Conservation (phyloP, 2,113 vertebrate species). For the Eidolon helvum region DNA sequence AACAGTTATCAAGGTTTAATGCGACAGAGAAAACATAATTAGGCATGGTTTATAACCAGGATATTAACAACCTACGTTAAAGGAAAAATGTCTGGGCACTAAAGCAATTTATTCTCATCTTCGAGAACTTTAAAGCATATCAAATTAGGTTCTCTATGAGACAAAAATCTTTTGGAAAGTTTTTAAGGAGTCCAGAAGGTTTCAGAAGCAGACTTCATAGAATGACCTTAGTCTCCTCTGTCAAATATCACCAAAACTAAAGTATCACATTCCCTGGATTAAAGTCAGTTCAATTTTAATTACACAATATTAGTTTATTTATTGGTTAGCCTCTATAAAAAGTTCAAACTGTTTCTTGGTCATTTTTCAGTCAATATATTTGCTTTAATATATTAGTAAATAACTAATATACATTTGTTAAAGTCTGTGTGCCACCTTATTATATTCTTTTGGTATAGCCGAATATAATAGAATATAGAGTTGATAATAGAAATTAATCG, state of each 20-base stretch:
- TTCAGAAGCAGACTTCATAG: not conserved
- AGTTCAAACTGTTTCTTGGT: not conserved
- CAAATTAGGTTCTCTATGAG: not conserved
- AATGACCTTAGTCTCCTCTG: not conserved
- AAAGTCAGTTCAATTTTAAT: conserved; percentile 27
- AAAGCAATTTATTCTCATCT: conserved; percentile 38
- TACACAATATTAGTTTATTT: not conserved
- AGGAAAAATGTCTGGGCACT: not conserved
- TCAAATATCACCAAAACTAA: conserved; percentile 4
- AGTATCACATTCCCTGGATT: not conserved
- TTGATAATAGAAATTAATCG: not conserved
- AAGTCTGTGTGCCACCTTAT: not conserved
- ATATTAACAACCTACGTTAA: not conserved
- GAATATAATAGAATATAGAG: not conserved
- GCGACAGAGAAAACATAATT: not conserved
- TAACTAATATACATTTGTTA: not conserved
- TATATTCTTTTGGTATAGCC: not conserved
- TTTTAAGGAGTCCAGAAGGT: not conserved
- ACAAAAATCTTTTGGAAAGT: not conserved
- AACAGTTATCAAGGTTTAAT: not conserved
- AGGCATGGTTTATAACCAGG: not conserved
- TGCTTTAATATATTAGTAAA: not conserved
- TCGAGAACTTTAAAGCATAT: not conserved
- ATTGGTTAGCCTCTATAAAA: not conserved
- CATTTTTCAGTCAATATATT: not conserved